Evolutionary conservation across 2,888 invertebrate species (phyloP).

Genomic region (Stenolophus ochropezus): DNA sequence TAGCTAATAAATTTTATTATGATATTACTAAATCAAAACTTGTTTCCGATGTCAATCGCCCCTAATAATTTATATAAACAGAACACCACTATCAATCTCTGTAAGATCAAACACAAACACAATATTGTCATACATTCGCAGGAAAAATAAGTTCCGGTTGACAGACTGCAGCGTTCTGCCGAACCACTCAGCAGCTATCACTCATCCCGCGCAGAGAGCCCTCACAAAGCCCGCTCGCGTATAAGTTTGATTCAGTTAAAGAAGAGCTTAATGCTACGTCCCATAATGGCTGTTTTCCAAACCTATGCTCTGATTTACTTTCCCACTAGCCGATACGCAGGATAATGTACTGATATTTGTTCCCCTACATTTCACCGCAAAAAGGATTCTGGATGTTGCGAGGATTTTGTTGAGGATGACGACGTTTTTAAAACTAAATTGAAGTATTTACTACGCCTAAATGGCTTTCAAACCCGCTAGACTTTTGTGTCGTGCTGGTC

Average conservation of each 20-base stretch:
- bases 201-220: not conserved
- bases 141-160: slow-evolving; percentile 49
- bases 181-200: slow-evolving; percentile 50
- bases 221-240: slow-evolving; percentile 11
- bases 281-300: slow-evolving; percentile 50
- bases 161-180: slow-evolving; percentile 26
- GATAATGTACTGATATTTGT: slow-evolving; percentile 49
- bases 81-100: slow-evolving; percentile 44
- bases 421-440: not conserved
- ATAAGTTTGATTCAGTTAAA: slow-evolving; percentile 53
- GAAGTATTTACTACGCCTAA: not conserved
- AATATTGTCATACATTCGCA: slow-evolving; percentile 46
- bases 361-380: slow-evolving; percentile 50
- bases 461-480: too few species aligned
- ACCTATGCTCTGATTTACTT: slow-evolving; percentile 46
- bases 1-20: not conserved
- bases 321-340: slow-evolving; percentile 6
- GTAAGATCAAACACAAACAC: slow-evolving; percentile 35
- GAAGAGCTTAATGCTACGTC: slow-evolving; percentile 35
- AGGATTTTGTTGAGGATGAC: slow-evolving; percentile 18
- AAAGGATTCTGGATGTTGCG: slow-evolving; percentile 16
- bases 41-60: slow-evolving; percentile 18
- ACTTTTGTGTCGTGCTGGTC: too few species aligned
- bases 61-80: slow-evolving; percentile 33
- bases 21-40: not conserved